These are phyloP conservation scores for Stomatorhinus ivindoensis DNA, from an alignment of 2,113 vertebrate genomes.

Conservation along the genomic window DNA sequence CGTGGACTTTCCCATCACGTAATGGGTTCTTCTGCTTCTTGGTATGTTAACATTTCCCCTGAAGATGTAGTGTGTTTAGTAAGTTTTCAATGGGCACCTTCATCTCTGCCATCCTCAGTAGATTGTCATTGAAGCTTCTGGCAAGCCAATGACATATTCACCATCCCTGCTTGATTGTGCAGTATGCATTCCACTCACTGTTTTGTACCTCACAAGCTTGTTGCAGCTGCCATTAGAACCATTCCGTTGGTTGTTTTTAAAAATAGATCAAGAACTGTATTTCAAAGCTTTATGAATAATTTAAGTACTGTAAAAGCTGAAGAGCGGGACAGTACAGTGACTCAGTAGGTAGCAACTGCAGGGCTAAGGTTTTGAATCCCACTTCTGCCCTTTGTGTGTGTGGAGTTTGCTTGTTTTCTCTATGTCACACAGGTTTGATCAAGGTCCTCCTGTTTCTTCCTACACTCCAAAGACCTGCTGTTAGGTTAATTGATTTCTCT, in stretches of 20 bases:
- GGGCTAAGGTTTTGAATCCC: neutral
- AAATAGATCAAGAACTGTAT: neutral
- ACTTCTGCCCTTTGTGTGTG: neutral
- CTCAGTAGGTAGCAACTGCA: neutral
- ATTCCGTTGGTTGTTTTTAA: neutral
- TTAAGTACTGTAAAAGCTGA: neutral
- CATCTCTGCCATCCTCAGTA: neutral
- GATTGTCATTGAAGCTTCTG: neutral
- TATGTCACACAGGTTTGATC: neutral
- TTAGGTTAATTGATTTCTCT: neutral
- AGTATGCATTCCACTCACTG: neutral
- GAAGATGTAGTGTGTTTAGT: conserved; percentile 7
- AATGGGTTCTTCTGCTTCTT: conserved; percentile 3
- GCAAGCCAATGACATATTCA: neutral
- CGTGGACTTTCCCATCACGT: conserved; percentile 17
- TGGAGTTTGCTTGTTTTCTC: neutral
- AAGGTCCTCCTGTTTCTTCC: neutral
- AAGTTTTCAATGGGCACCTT: conserved; percentile 14
- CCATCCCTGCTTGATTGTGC: neutral
- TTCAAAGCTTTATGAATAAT: neutral
- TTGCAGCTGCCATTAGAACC: neutral
- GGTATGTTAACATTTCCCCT: conserved; percentile 14
- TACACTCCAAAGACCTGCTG: neutral
- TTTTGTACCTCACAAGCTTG: neutral
- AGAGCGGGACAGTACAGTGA: neutral